phyloP scores from a whole-genome alignment of 64 coral and sea anemone species.

The Stylophora pistillata region DNA sequence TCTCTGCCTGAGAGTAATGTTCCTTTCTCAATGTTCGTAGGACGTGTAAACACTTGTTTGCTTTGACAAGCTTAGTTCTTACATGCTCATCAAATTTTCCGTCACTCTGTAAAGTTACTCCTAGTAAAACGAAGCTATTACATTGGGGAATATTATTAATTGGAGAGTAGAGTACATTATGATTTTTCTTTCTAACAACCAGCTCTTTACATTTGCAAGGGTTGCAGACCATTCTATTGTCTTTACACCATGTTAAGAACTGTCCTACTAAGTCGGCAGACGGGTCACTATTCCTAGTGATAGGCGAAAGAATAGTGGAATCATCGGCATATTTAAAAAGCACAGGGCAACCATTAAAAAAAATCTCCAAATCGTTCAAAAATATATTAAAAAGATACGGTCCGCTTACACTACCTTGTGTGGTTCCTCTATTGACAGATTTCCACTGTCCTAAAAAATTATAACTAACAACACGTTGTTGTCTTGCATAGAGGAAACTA shows the following conservation, averaged over 20 bases:
- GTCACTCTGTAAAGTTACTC: constrained; percentile 70
- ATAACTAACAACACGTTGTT: constrained; percentile 57
- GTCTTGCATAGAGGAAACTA: constrained; percentile 51
- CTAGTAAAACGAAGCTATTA: constrained; percentile 45
- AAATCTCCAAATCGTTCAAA: too few relatives aligned
- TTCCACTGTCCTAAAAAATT: constrained; percentile 30
- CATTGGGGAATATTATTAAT: constrained; percentile 67
- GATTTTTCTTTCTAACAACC: too few relatives aligned
- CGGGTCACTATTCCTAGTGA: constrained; percentile 52
- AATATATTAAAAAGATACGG: constrained; percentile 80
- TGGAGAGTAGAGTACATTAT: too few relatives aligned
- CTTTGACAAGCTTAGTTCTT: too few relatives aligned
- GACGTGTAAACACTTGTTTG: too few relatives aligned
- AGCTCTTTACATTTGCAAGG: too few relatives aligned
- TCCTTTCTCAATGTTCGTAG: too few relatives aligned
- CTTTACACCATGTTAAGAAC: constrained; percentile 62
- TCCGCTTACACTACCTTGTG: constrained; percentile 64
- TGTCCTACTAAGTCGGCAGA: constrained; percentile 50
- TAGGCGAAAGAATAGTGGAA: too few relatives aligned
- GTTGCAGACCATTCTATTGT: constrained; percentile 80
- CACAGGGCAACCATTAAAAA: too few relatives aligned
- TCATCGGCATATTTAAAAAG: too few relatives aligned
- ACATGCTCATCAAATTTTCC: too few relatives aligned
- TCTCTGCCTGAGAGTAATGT: too few relatives aligned
- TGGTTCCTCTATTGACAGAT: constrained; percentile 56